A percentile compares a stretch with the other conserved stretches of the same genome.
These are phyloP conservation scores for Dynastes maya DNA, from an alignment of 2,888 invertebrate genomes.

Conservation along the genomic window DNA sequence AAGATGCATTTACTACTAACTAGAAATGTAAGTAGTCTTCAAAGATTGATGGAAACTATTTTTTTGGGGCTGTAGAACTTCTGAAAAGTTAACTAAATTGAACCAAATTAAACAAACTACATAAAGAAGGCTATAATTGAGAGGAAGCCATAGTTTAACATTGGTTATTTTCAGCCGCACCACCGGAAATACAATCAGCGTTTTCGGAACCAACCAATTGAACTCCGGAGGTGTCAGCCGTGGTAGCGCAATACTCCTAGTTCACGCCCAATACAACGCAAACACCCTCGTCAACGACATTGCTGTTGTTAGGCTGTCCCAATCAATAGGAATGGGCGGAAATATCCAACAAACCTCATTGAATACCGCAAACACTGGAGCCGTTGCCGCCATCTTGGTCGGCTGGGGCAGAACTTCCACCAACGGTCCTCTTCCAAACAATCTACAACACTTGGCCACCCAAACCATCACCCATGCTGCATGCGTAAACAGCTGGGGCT, in stretches of 20 bases:
- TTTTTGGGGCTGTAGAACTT: too few species aligned
- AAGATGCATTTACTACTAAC: too few species aligned
- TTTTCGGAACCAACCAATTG: conserved; percentile 72
- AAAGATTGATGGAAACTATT: too few species aligned
- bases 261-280: conserved; percentile 70
- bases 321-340: conserved; percentile 48
- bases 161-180: conserved; percentile 18
- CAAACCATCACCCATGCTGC: conserved; percentile 71
- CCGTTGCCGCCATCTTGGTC: conserved; percentile 46
- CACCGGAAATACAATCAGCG: conserved; percentile 51
- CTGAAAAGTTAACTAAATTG: too few species aligned
- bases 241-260: conserved; percentile 66
- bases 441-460: conserved; percentile 74
- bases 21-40: too few species aligned
- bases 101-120: too few species aligned
- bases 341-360: conserved; percentile 53
- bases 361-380: conserved; percentile 42
- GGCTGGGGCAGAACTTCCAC: conserved; percentile 67
- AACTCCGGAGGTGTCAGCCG: conserved; percentile 69
- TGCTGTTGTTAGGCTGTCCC: conserved; percentile 53
- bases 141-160: not conserved
- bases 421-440: conserved; percentile 72
- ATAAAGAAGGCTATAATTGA: too few species aligned
- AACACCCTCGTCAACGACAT: conserved; percentile 56
- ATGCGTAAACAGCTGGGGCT: conserved; percentile 69